Base-by-base conservation (phyloP, 2,113 vertebrate species). In the Leptosomus discolor region DNA sequence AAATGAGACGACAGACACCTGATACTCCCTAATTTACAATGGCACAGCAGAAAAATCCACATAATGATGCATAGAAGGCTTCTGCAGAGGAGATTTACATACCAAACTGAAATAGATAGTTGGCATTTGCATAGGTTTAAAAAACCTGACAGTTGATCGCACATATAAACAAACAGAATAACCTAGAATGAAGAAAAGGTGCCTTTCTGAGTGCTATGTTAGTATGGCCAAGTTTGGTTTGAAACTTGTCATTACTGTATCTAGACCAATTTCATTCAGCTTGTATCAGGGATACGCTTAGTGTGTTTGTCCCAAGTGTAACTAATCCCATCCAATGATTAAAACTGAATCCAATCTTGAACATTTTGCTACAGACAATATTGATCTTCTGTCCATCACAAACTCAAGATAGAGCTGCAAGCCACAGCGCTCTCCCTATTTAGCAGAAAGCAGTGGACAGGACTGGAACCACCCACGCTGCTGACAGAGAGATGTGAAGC, bases 41-140 rank as follows among this genome's bases (percentile, higher is more conserved):
- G 27, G 53, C 82, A 84, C 29, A 86, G 61, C 19, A 93, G 64
- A 81, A 87, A 92, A 79, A 85, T 79, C 53, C 54, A 56, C 41
- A 20, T 21, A 63, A 61, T 1, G 3, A 82, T 77, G 50, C 65
- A 71, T 24, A 90, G 53, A 53, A 82, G 65, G 48, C 58, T 91
- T 64, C 61, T 82, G 65, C 48, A 90, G 64, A 81, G 43, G n/a
- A 95, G 26, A 64, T 14, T 60, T 69, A 24, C 29, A 74, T 11
- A 24, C 7, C 41, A 70, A 64, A 29, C 75, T 69, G 65, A 92
- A 94, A 88, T 50, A 90, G 57, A 65, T 32, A 12, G 14, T 29
- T 60, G 53, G 30, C 51, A 90, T 61, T 93, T 90, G 48, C 45
- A 27, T 21, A 21, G 11, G 22, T 68, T 92, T 80, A 88, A 80